These are phyloP conservation scores for Pinctada fucata DNA, from an alignment of 2,888 invertebrate genomes.

Conservation along the genomic window DNA sequence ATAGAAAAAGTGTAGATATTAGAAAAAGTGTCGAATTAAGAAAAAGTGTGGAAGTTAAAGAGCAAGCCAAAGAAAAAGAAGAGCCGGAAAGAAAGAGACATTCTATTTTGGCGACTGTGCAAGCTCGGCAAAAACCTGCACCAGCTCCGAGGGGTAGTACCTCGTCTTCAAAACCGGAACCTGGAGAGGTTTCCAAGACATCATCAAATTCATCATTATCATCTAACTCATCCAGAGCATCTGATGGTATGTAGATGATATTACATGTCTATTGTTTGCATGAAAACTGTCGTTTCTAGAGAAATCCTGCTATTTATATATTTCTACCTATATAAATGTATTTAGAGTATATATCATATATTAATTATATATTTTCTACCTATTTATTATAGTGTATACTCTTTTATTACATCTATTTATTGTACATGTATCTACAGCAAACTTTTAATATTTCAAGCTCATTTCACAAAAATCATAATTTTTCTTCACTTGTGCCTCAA, in stretches of 20 bases:
- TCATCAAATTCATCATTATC: background rate
- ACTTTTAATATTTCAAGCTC: too few relatives aligned
- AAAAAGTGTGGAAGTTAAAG: background rate
- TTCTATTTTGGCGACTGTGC: conserved; percentile 9
- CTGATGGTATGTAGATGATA: conserved; percentile 1
- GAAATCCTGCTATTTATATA: too few relatives aligned
- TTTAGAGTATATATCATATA: too few relatives aligned
- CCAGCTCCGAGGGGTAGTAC: background rate
- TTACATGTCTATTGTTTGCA: too few relatives aligned
- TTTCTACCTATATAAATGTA: too few relatives aligned
- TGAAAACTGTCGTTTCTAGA: too few relatives aligned
- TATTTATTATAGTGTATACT: too few relatives aligned
- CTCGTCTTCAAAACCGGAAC: background rate
- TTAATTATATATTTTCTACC: too few relatives aligned
- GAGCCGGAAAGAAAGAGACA: conserved; percentile 2
- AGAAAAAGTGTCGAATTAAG: background rate
- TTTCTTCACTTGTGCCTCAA: too few relatives aligned
- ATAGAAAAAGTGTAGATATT: background rate
- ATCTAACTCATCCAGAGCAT: conserved; percentile 9
- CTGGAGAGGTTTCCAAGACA: background rate
- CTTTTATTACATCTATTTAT: too few relatives aligned
- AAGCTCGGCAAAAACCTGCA: background rate
- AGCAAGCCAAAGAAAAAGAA: background rate
- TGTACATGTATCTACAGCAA: too few relatives aligned
- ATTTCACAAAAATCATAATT: too few relatives aligned